Base-by-base conservation (phyloP, 1,140 invertebrate species). In the Rhyacophila brunnea region DNA sequence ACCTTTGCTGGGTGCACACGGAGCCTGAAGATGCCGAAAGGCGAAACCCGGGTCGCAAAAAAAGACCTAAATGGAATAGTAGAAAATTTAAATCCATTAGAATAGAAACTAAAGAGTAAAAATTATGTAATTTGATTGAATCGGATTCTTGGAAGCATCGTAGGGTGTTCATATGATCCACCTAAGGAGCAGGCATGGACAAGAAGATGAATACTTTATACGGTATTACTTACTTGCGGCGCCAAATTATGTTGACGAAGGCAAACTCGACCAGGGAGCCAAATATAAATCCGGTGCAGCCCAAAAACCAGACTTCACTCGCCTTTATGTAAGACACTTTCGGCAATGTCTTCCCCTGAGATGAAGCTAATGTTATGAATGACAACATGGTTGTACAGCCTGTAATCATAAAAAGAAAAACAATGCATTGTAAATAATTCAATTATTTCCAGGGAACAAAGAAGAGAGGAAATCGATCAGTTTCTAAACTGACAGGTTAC, bases 291-390 rank as follows among this genome's bases (percentile, higher is more conserved):
- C 85, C 84, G 0, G 86, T 90, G 68, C 91, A 93, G 0, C 87
- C 89, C n/a, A 93, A 75, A 68, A 92, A 92, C 90, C 92, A 93
- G 44, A 93, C 87, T 73, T 94, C 91, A 55, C 91, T 90, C 0
- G 91, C 90, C 75, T 93, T 92, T n/a, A 94, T 90, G 62, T 94
- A 94, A 11, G 91, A 93, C 0, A 93, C 90, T 71, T 93, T 93
- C 0, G 91, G 91, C 40, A 94, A 72, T 5, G 88, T 90, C 72
- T 91, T 91, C 28, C 87, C 89, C 62, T 89, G 87, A 42, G 89
- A 90, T 1, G 88, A 89, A 23, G 89, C 91, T 43, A 92, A 75
- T 3, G 91, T 94, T 65, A 93, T 93, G 60, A 94, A 92, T 9
- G 91, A 90, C 43, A 94, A 76, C 81, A 94, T 88, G 2, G 90